Percentiles rank a stretch among this genome's conserved stretches.
phyloP scores from a whole-genome alignment of 2,113 vertebrate species.

The Peromyscus polionotus region DNA sequence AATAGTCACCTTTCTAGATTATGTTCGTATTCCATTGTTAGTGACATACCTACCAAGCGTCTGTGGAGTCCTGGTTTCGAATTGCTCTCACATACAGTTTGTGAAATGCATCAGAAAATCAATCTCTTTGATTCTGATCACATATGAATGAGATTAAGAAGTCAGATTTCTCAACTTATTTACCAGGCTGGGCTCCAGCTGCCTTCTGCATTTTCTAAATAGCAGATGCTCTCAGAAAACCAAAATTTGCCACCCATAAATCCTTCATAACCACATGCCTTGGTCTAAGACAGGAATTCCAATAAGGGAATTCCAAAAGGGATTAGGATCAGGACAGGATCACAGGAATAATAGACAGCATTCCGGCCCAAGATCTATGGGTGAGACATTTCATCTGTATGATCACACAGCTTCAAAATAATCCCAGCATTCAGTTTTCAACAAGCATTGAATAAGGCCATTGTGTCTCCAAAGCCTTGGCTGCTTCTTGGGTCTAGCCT shows the following conservation, averaged over 20 bases:
- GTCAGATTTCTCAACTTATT: constrained; percentile 69
- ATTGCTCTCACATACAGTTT: neutral
- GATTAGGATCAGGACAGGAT: constrained; percentile 49
- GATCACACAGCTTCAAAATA: constrained; percentile 21
- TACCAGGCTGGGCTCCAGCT: constrained; percentile 71
- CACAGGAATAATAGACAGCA: constrained; percentile 8
- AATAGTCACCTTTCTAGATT: neutral
- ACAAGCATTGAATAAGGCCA: neutral
- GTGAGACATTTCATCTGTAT: neutral
- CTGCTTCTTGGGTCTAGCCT: neutral
- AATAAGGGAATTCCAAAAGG: constrained; percentile 70
- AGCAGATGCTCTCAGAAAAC: constrained; percentile 74
- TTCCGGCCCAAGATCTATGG: constrained; percentile 30
- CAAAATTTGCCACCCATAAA: constrained; percentile 74
- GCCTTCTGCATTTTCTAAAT: constrained; percentile 77
- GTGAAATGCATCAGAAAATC: constrained; percentile 36
- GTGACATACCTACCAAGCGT: neutral
- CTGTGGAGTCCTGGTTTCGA: neutral
- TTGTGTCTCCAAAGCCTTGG: neutral
- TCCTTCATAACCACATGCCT: constrained; percentile 77
- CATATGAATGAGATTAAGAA: constrained; percentile 78
- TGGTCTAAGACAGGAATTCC: constrained; percentile 66
- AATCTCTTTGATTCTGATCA: constrained; percentile 62
- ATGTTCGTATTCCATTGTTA: neutral
- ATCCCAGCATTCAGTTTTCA: neutral